Evolutionary conservation across 2,888 invertebrate species (phyloP).

Genomic region (Dynastes grantii): DNA sequence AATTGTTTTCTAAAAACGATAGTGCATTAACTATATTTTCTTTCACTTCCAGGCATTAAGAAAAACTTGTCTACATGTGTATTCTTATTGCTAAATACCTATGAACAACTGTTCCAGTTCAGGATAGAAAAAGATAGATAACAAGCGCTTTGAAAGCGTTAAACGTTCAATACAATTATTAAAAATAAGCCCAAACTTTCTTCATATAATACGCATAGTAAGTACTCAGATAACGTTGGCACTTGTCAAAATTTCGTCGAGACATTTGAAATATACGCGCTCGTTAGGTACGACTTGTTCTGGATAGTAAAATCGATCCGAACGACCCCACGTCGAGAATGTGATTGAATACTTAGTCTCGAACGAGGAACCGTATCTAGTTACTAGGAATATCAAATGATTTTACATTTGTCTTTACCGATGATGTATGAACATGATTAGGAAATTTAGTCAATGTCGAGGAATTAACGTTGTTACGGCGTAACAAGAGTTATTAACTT

Average conservation of each 20-base stretch:
- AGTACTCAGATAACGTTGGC: constrained; percentile 1
- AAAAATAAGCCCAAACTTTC: neutral
- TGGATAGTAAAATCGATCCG: constrained; percentile 37
- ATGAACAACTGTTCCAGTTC: too few species aligned
- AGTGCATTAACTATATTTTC: too few species aligned
- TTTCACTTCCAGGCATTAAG: too few species aligned
- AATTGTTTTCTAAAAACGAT: too few species aligned
- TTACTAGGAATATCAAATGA: constrained; percentile 36
- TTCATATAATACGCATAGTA: neutral
- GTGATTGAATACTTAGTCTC: constrained; percentile 49
- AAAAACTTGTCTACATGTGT: too few species aligned
- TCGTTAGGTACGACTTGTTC: constrained; percentile 29
- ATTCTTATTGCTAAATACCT: too few species aligned
- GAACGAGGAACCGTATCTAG: constrained; percentile 38
- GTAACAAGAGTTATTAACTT: neutral
- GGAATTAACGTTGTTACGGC: constrained; percentile 19
- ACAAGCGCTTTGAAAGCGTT: neutral
- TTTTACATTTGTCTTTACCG: constrained; percentile 36
- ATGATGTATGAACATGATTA: constrained; percentile 29
- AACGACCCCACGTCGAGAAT: constrained; percentile 47
- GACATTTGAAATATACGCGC: constrained; percentile 6
- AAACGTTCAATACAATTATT: neutral
- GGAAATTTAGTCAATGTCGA: constrained; percentile 18
- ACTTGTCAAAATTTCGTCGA: constrained; percentile 19
- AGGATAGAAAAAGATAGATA: too few species aligned